Conservation (phyloP, 2,888 invertebrate genomes). For the Congeria kusceri region DNA sequence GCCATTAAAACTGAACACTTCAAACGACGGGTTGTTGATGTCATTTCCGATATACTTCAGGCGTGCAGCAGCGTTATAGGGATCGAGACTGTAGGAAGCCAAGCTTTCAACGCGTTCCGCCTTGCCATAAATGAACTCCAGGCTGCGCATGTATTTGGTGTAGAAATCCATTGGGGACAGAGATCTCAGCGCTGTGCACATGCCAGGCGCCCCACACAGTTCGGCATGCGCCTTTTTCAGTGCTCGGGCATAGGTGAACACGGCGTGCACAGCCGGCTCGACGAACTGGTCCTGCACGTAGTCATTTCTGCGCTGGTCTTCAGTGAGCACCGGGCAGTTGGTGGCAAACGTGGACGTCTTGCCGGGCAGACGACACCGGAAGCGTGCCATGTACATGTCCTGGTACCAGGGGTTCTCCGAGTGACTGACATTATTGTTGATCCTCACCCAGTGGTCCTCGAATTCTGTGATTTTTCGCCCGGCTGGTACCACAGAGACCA, state of each 20-base stretch:
- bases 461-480: slow-evolving; percentile 80
- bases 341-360: slow-evolving; percentile 37
- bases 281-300: slow-evolving; percentile 80
- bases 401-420: slow-evolving; percentile 80
- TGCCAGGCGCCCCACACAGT: slow-evolving; percentile 72
- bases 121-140: slow-evolving; percentile 77
- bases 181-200: slow-evolving; percentile 68
- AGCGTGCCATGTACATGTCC: slow-evolving; percentile 78
- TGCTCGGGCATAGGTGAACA: slow-evolving; percentile 80
- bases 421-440: slow-evolving; percentile 71
- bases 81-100: slow-evolving; percentile 76
- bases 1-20: slow-evolving; percentile 81
- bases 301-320: slow-evolving; percentile 58
- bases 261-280: slow-evolving; percentile 81
- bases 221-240: slow-evolving; percentile 76
- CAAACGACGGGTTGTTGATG: slow-evolving; percentile 74
- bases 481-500: slow-evolving; percentile 75
- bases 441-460: slow-evolving; percentile 82
- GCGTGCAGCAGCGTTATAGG: slow-evolving; percentile 75
- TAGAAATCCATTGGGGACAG: slow-evolving; percentile 75
- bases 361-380: slow-evolving; percentile 72
- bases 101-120: slow-evolving; percentile 80
- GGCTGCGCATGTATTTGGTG: slow-evolving; percentile 73
- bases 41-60: slow-evolving; percentile 76
- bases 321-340: slow-evolving; percentile 48